Evolutionary conservation across 2,797 vertebrate genomes (phyloP).

Genomic region (Myripristis murdjan): DNA sequence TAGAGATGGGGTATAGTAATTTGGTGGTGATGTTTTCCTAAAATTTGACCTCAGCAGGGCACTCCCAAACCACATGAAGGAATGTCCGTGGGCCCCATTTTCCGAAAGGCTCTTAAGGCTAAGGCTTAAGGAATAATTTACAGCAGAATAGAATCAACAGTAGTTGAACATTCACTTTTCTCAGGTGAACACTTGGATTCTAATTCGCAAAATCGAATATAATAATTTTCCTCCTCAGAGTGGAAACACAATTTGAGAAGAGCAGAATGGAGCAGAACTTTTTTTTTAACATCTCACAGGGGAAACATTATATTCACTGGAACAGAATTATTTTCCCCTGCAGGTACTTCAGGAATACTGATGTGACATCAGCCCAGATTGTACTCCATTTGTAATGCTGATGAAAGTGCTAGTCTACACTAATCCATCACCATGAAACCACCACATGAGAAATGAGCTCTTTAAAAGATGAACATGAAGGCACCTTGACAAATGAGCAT

Average conservation of each 20-base stretch:
- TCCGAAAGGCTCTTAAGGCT: no score
- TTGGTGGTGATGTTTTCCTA: no score
- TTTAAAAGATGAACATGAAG: neutral
- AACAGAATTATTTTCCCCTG: neutral
- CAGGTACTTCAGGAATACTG: neutral
- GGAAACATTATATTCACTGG: constrained; percentile 3
- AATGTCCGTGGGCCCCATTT: no score
- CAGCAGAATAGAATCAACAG: neutral
- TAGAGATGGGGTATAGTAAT: no score
- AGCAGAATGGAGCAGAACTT: no score
- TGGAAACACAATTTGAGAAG: no score
- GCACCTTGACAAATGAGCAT: constrained; percentile 6
- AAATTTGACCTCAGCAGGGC: no score
- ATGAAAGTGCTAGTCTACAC: neutral
- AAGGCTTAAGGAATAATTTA: neutral
- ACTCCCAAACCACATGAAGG: no score
- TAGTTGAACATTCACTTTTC: no score
- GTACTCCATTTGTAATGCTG: constrained; percentile 5
- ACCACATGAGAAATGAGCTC: constrained; percentile 2
- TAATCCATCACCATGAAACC: neutral
- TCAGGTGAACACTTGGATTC: no score
- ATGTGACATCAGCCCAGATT: neutral
- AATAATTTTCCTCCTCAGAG: no score
- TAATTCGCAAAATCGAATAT: no score
- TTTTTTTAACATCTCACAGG: neutral